Conservation (phyloP, 2,888 invertebrate genomes). For the Nineta flava region DNA sequence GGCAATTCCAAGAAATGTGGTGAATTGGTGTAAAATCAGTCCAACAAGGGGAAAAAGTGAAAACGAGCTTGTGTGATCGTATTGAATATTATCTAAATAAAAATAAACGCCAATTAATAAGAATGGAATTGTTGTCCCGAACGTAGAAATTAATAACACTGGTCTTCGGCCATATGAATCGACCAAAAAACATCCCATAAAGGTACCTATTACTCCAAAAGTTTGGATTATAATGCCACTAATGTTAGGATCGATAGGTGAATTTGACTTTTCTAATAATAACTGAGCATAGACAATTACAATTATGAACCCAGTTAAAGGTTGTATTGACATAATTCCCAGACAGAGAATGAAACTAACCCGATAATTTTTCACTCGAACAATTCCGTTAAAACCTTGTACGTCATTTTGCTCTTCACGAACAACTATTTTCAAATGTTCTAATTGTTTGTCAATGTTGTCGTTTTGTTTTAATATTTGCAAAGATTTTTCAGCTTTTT, state of each 20-base stretch:
- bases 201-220: background rate
- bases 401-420: conserved; percentile 34
- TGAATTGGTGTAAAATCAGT: conserved; percentile 8
- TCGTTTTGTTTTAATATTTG: conserved; percentile 34
- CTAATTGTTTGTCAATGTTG: conserved; percentile 17
- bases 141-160: background rate
- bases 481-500: conserved; percentile 23
- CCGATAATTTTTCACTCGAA: conserved; percentile 34
- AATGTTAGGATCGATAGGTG: background rate
- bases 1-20: conserved; percentile 19
- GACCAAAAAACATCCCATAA: background rate
- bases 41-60: conserved; percentile 8
- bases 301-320: conserved; percentile 40
- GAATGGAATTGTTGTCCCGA: background rate
- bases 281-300: conserved; percentile 37
- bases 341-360: conserved; percentile 41
- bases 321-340: conserved; percentile 37
- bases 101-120: background rate
- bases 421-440: conserved; percentile 28
- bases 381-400: conserved; percentile 29
- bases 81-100: background rate
- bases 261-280: conserved; percentile 32
- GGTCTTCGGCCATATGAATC: conserved; percentile 2
- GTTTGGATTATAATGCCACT: background rate
- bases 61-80: conserved; percentile 6